Conservation (phyloP, 1,140 invertebrate genomes). For the Phocides pigmalion region DNA sequence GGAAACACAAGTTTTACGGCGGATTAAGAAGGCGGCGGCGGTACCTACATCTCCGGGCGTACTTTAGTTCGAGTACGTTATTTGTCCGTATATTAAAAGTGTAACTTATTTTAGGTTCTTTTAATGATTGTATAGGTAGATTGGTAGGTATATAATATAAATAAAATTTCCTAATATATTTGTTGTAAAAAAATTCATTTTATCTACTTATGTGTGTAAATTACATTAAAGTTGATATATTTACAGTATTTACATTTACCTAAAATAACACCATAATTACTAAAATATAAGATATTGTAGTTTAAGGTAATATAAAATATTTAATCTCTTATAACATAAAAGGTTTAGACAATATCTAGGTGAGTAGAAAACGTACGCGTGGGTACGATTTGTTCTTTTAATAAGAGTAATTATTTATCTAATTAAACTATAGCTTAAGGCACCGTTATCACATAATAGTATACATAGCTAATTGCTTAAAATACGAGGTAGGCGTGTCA, state of each 20-base stretch:
- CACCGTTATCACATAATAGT: conserved; percentile 56
- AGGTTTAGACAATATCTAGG: conserved; percentile 1
- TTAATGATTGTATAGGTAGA: too few relatives aligned
- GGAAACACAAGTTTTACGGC: too few relatives aligned
- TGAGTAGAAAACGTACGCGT: not conserved
- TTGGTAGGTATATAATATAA: too few relatives aligned
- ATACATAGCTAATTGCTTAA: conserved; percentile 28
- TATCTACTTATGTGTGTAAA: conserved; percentile 2
- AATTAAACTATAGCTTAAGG: conserved; percentile 40
- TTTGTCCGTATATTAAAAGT: too few relatives aligned
- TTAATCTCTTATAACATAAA: not conserved
- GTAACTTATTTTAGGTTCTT: too few relatives aligned
- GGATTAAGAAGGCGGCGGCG: too few relatives aligned
- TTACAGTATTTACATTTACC: not conserved
- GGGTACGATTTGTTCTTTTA: too few relatives aligned
- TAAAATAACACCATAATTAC: not conserved
- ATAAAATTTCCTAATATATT: too few relatives aligned
- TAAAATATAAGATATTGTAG: too few relatives aligned
- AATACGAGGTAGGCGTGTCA: conserved; percentile 53
- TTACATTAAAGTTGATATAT: not conserved
- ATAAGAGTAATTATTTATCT: not conserved
- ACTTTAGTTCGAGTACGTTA: too few relatives aligned
- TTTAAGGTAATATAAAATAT: not conserved
- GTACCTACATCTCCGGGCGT: too few relatives aligned
- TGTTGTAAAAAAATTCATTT: too few relatives aligned